A percentile compares a stretch with the other conserved stretches of the same genome.
These are phyloP conservation scores for Lamellibrachia satsuma DNA, from an alignment of 2,888 invertebrate species.

Conservation along the genomic window DNA sequence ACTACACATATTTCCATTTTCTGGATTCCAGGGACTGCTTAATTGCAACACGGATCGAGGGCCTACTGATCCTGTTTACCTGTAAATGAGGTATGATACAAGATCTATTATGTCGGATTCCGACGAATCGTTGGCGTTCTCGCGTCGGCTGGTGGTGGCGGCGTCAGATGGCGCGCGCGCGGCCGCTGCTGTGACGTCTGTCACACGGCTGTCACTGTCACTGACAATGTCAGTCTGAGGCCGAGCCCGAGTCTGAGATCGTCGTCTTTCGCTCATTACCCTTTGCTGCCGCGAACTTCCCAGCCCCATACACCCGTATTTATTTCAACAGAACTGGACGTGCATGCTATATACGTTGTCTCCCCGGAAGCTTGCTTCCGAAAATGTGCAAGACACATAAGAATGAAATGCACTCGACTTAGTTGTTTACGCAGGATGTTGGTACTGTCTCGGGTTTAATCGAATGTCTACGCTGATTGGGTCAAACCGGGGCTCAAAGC, in stretches of 20 bases:
- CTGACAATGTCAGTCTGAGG: not conserved
- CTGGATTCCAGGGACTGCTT: no score
- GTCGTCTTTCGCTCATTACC: constrained; percentile 17
- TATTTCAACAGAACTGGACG: not conserved
- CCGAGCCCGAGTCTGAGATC: not conserved
- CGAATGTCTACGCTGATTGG: not conserved
- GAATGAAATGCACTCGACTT: not conserved
- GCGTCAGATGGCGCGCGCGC: not conserved
- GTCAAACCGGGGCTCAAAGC: not conserved
- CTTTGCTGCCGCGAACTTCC: not conserved
- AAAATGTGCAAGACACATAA: not conserved
- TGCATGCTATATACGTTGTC: not conserved
- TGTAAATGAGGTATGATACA: not conserved
- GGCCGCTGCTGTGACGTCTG: not conserved
- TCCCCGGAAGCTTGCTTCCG: not conserved
- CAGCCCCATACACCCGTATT: constrained; percentile 3
- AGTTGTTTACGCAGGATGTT: constrained; percentile 1
- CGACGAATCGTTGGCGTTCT: not conserved
- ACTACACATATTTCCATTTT: no score
- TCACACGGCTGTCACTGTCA: not conserved
- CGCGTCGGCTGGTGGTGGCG: not conserved
- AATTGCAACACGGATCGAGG: no score
- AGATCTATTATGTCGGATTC: not conserved
- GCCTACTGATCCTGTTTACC: not conserved
- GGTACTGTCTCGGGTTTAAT: constrained; percentile 3